Base-by-base conservation (phyloP, 2,888 invertebrate genomes). In the Sphaerophoria taeniata region DNA sequence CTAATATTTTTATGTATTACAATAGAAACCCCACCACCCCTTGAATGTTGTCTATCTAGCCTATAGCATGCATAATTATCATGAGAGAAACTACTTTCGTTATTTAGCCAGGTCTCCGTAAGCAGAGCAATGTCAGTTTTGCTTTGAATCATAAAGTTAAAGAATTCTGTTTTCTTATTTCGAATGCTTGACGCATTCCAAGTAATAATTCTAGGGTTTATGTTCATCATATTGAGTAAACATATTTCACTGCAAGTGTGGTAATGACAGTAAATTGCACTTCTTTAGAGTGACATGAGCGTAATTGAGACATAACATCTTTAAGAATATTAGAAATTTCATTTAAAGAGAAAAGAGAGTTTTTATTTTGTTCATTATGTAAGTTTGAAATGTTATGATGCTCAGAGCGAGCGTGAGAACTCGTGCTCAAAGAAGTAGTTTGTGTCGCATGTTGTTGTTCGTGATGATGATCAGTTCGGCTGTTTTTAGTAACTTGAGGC, bases 251-350 rank as follows among this genome's bases (percentile, higher is more conserved):
- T 43, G 43, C 43, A 60, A 60, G 39, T 24, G 14, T 60, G 39
- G 60, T 43, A 16, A 60, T 60, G 5, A 60, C 60, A 60, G 39
- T 60, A 24, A 43, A 60, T 60, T 60, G 60, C 43, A 16, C 60
- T 14, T 16, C 5, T 24, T 60, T 60, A 16, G 60, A 14, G 24
- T 43, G 60, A 60, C 43, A 60, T 43, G 60, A 43, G 24, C 6
- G 39, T 39, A 60, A 43, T 60, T 60, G 39, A 24, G 60, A 39
- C 43, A 60, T 14, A 43, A 60, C 43, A 60, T 60, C 60, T n/a
- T 60, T 60, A 4, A 43, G 60, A 33, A 43, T 11, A 43, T 12
- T 36, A 7, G 60, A 60, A n/a, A 51, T 51, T 39, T 51, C 39
- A 3, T 39, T 9, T 39, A 39, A 39, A 39, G 39, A 39, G 39